Conservation (phyloP, 2,797 vertebrate genomes). For the Brachyrhaphis roseni region DNA sequence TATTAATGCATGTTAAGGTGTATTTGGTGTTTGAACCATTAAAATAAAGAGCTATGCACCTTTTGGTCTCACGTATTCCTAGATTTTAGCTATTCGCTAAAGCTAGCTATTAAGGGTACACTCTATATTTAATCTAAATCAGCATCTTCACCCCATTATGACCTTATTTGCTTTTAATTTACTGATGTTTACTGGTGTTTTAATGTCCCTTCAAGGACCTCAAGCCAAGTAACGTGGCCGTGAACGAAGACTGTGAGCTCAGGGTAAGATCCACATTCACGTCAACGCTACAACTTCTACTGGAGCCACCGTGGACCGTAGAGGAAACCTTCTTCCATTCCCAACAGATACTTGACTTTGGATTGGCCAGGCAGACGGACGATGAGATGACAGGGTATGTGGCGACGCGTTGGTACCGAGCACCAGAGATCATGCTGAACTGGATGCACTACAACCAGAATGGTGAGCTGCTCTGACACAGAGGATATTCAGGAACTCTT, state of each 20-base stretch:
- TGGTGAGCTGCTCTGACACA: conserved; percentile 74
- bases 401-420: conserved; percentile 97
- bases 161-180: neutral
- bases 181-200: neutral
- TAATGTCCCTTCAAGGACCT: conserved; percentile 84
- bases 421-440: conserved; percentile 98
- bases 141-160: neutral
- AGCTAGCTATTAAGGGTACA: no score
- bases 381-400: conserved; percentile 99
- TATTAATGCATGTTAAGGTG: neutral
- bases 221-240: conserved; percentile 97
- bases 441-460: conserved; percentile 99
- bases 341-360: conserved; percentile 95
- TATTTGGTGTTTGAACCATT: neutral
- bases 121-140: neutral
- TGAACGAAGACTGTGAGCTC: conserved; percentile 97
- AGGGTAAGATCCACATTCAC: conserved; percentile 81
- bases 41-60: neutral
- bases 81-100: neutral
- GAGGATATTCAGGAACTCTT: neutral
- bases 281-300: conserved; percentile 6
- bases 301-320: neutral
- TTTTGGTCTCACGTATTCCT: neutral
- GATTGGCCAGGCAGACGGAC: conserved; percentile 94
- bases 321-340: neutral